Percentiles rank a stretch among this genome's conserved stretches.
Conservation (phyloP, 2,888 invertebrate species). For the Lycophotia porphyrea region DNA sequence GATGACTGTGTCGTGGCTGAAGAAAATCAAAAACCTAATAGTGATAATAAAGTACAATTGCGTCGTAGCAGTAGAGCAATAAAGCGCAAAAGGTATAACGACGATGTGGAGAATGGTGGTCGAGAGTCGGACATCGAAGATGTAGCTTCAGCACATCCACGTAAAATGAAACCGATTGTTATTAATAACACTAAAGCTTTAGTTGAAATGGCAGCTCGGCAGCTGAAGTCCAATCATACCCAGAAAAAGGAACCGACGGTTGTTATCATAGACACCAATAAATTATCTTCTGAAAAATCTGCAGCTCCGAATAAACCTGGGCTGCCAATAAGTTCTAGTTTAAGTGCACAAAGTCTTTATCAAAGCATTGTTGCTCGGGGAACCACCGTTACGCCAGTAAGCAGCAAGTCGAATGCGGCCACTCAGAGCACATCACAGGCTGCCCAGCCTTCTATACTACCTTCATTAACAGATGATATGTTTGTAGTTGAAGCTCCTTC, state of each 20-base stretch:
- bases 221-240: slow-evolving; percentile 72
- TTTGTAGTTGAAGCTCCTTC: slow-evolving; percentile 98
- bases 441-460: slow-evolving; percentile 91
- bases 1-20: slow-evolving; percentile 84
- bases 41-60: slow-evolving; percentile 72
- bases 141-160: slow-evolving; percentile 90
- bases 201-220: slow-evolving; percentile 92
- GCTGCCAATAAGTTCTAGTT: slow-evolving; percentile 59
- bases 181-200: slow-evolving; percentile 93
- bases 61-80: slow-evolving; percentile 83
- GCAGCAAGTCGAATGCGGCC: slow-evolving; percentile 72
- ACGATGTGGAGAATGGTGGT: slow-evolving; percentile 88
- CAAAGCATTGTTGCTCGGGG: slow-evolving; percentile 86
- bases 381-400: slow-evolving; percentile 83
- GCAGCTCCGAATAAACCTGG: slow-evolving; percentile 82
- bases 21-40: slow-evolving; percentile 74
- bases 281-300: slow-evolving; percentile 90
- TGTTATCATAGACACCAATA: slow-evolving; percentile 95
- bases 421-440: slow-evolving; percentile 72
- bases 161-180: slow-evolving; percentile 87
- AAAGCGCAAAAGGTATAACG: slow-evolving; percentile 90
- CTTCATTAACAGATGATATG: slow-evolving; percentile 97
- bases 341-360: slow-evolving; percentile 92
- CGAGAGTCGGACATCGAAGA: slow-evolving; percentile 92
- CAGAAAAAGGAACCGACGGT: slow-evolving; percentile 93